Percentiles rank a stretch among this genome's conserved stretches.
Conservation (phyloP, 1,140 invertebrate species). For the Drosophila mojavensis region DNA sequence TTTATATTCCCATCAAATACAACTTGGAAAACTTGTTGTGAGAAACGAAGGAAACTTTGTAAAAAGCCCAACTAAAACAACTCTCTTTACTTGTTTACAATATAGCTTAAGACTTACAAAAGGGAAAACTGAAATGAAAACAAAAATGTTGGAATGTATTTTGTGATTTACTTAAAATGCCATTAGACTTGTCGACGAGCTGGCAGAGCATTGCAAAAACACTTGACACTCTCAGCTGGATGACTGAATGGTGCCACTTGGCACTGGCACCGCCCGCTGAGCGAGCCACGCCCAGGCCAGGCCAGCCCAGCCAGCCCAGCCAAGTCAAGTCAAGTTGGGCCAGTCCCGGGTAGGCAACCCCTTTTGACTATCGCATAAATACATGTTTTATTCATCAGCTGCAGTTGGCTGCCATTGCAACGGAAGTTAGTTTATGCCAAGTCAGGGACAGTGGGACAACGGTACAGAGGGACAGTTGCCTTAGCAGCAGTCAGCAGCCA, state of each 20-base stretch:
- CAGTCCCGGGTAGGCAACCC: conserved; percentile 5
- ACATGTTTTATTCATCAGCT: conserved; percentile 68
- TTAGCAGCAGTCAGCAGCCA: conserved; percentile 6
- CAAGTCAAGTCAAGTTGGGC: not conserved
- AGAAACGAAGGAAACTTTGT: too few species aligned
- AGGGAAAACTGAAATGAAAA: not conserved
- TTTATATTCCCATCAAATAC: too few species aligned
- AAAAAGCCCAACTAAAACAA: too few species aligned
- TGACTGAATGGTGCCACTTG: conserved; percentile 50
- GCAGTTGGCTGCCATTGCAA: conserved; percentile 57
- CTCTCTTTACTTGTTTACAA: too few species aligned
- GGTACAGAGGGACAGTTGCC: conserved; percentile 8
- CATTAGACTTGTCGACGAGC: conserved; percentile 50
- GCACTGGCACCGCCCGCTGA: not conserved
- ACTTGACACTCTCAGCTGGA: conserved; percentile 57
- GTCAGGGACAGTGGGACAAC: conserved; percentile 8
- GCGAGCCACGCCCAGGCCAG: not conserved
- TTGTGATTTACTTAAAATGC: conserved; percentile 62
- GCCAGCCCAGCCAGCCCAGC: not conserved
- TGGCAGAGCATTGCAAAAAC: conserved; percentile 40
- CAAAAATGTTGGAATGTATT: conserved; percentile 21
- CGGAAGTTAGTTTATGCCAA: conserved; percentile 67
- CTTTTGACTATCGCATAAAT: conserved; percentile 54
- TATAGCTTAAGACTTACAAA: not conserved
- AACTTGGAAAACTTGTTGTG: too few species aligned